Evolutionary conservation across 1,140 invertebrate genomes (phyloP).

Genomic region (Lepidurus apus): DNA sequence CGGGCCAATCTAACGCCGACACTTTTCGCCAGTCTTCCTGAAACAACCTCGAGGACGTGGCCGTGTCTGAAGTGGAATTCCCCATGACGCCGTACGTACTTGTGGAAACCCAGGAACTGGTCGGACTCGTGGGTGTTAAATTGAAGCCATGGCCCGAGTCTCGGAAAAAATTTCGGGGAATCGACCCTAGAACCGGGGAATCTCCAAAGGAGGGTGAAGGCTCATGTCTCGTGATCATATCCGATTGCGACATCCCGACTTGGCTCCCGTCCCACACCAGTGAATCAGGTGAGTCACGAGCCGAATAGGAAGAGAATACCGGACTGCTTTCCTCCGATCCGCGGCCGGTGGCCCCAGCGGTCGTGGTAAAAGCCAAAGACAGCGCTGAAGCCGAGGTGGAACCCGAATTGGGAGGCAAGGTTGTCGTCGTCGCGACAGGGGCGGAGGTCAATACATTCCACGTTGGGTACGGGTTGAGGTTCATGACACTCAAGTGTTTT

Average conservation of each 20-base stretch:
- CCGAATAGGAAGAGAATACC: not conserved
- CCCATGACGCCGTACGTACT: not conserved
- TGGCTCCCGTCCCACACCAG: not conserved
- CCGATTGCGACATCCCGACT: not conserved
- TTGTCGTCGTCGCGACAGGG: not conserved
- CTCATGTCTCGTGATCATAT: not conserved
- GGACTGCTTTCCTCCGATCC: not conserved
- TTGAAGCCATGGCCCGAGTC: not conserved
- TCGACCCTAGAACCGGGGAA: not conserved
- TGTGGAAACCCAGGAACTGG: not conserved
- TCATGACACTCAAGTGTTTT: constrained; percentile 40
- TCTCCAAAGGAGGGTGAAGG: not conserved
- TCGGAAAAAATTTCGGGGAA: not conserved
- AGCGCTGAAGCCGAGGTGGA: not conserved
- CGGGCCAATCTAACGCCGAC: not conserved
- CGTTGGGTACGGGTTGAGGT: constrained; percentile 39
- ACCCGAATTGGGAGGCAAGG: not conserved
- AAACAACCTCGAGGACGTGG: not conserved
- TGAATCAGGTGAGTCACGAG: not conserved
- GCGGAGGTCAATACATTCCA: constrained; percentile 27
- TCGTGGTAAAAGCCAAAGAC: not conserved
- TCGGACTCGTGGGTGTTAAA: not conserved
- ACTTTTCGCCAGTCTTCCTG: not conserved
- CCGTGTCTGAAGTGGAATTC: not conserved
- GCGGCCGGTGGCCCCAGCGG: not conserved